Base-by-base conservation (phyloP, 1,140 invertebrate species). In the Drosophila fuyamai region DNA sequence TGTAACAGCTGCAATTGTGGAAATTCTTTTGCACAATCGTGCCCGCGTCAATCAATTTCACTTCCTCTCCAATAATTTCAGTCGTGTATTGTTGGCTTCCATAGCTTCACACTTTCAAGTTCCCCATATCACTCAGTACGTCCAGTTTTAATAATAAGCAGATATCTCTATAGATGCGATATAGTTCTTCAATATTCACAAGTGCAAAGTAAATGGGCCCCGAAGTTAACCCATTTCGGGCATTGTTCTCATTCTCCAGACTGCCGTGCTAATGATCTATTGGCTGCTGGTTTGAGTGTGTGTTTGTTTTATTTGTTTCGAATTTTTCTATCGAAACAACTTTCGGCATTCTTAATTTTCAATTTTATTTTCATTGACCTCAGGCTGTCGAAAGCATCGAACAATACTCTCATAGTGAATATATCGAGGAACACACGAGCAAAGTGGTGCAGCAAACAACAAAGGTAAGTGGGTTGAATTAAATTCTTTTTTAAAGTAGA, bases 381-480 rank as follows among this genome's bases (percentile, higher is more conserved):
- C 76, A 92, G 91, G 91, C 91, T 88, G 91, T 92, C 80, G 91
- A 92, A 91, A 92, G 83, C 59, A 82, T 89, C 76, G 91, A 91
- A 66, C 73, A 92, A 86, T 91, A 86, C 61, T 72, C 81, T 54
- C 81, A 82, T 35, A 80, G 79, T 63, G 85, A 92, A 80, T 92
- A 92, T 61, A 77, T 92, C 62, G 91, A 92, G 71, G 89, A 92
- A 62, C 88, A 91, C 56, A 88, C 81, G 55, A 84, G 81, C 56
- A 91, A 90, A 59, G 81, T 92, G 76, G 73, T 91, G 29, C 73
- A 91, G 66, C 75, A 91, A 66, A 90, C 80, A 65, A 91, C 81
- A 29, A 75, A 92, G 88, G 88, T 92, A 48, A 91, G 88, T 44
- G 0, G 29, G 29, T 7, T 32, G 7, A 2, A 32, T 1, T 32